Conservation (phyloP, 2,888 invertebrate genomes). For the Germaria angustata region DNA sequence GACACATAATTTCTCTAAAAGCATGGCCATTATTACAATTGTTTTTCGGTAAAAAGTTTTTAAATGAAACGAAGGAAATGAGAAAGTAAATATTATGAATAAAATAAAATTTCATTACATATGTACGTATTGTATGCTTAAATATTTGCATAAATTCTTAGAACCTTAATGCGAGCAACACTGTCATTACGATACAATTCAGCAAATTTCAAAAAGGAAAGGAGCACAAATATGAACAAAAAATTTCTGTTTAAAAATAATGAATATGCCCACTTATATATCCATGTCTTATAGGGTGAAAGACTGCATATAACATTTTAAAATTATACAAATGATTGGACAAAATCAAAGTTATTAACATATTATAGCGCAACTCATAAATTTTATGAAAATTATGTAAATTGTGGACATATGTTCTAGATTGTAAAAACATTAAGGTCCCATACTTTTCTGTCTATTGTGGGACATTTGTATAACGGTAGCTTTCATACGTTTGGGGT, state of each 20-base stretch:
- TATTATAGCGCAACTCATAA: not conserved
- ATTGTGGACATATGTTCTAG: too few species aligned
- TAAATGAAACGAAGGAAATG: not conserved
- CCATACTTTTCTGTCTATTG: too few species aligned
- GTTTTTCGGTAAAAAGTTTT: too few species aligned
- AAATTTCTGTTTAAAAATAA: not conserved
- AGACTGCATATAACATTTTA: not conserved
- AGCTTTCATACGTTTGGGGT: too few species aligned
- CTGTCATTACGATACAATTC: slow-evolving; percentile 55
- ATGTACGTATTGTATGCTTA: slow-evolving; percentile 45
- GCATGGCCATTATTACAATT: slow-evolving; percentile 51
- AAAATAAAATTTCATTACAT: slow-evolving; percentile 63
- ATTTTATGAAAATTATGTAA: not conserved
- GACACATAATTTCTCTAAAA: not conserved
- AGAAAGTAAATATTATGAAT: slow-evolving; percentile 43
- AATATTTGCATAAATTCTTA: slow-evolving; percentile 62
- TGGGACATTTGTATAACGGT: too few species aligned
- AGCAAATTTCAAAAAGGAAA: slow-evolving; percentile 17
- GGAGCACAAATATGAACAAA: not conserved
- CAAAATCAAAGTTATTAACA: not conserved
- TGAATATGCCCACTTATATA: too few species aligned
- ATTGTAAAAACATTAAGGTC: too few species aligned
- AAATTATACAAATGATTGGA: not conserved
- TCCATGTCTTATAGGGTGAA: too few species aligned
- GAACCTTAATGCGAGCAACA: slow-evolving; percentile 44